A percentile compares a stretch with the other conserved stretches of the same genome.
These are phyloP conservation scores for Autographa pulchrina DNA, from an alignment of 2,888 invertebrate genomes.

Conservation along the genomic window DNA sequence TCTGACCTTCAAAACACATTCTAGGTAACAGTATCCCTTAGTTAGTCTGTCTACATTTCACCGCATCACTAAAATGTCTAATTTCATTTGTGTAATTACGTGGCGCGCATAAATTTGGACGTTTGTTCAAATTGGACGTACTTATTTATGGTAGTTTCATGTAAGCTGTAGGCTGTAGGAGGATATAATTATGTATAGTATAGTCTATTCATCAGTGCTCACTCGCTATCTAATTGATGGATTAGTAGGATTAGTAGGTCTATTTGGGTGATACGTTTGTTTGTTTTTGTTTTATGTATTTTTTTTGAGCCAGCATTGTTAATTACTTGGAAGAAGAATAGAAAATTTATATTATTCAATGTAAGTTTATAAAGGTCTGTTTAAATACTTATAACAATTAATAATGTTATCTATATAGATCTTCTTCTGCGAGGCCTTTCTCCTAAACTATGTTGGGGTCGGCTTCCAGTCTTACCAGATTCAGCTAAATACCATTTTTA, in stretches of 20 bases:
- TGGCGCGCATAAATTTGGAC: conserved; percentile 49
- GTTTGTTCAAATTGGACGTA: conserved; percentile 46
- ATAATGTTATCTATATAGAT: no score
- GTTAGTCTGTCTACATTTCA: neutral
- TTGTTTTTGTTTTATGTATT: no score
- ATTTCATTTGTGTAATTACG: conserved; percentile 49
- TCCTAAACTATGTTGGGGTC: no score
- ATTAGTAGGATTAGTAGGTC: neutral
- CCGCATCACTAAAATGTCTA: conserved; percentile 32
- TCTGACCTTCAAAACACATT: neutral
- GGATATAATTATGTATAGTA: neutral
- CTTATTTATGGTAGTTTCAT: neutral
- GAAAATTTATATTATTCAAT: no score
- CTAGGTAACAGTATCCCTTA: neutral
- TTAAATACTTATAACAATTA: no score
- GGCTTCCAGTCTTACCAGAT: no score
- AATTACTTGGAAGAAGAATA: no score
- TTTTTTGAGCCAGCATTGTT: no score
- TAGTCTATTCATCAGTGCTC: neutral
- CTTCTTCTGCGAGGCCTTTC: no score
- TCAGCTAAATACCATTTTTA: no score
- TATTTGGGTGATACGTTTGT: neutral
- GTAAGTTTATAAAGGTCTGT: no score
- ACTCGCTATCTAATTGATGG: conserved; percentile 4
- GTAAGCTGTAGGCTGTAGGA: neutral